Percentiles rank a stretch among this genome's conserved stretches.
Conservation (phyloP, 2,113 vertebrate genomes). For the Mungos mungo region DNA sequence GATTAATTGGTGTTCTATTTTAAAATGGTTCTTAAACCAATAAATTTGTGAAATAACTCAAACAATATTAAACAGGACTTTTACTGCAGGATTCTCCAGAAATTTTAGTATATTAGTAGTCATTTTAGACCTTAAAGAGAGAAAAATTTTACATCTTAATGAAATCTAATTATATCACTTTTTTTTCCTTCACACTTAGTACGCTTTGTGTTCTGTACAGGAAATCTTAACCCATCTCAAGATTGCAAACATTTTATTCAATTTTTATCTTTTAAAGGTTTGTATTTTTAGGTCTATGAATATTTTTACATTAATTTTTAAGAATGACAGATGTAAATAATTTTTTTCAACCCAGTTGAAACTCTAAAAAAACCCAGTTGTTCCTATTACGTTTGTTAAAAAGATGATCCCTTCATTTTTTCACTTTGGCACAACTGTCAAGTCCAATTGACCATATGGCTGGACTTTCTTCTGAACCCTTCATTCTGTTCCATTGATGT, state of each 20-base stretch:
- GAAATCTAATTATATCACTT: neutral
- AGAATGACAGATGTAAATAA: neutral
- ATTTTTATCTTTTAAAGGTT: neutral
- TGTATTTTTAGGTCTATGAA: neutral
- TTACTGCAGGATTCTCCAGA: neutral
- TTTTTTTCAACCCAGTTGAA: neutral
- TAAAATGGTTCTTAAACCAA: neutral
- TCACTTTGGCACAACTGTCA: neutral
- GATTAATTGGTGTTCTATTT: neutral
- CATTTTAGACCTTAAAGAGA: neutral
- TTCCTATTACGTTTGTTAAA: neutral
- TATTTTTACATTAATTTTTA: neutral
- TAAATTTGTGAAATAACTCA: neutral
- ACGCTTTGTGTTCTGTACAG: neutral
- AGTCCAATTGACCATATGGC: neutral
- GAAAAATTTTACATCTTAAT: neutral
- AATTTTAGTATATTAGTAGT: neutral
- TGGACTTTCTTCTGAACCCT: neutral
- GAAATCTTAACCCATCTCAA: neutral
- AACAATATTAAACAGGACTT: neutral
- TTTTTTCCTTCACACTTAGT: neutral
- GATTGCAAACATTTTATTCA: neutral
- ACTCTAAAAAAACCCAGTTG: neutral
- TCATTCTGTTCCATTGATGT: neutral
- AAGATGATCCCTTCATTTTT: neutral